Conservation (phyloP, 2,113 vertebrate genomes). For the Synchiropus splendidus region DNA sequence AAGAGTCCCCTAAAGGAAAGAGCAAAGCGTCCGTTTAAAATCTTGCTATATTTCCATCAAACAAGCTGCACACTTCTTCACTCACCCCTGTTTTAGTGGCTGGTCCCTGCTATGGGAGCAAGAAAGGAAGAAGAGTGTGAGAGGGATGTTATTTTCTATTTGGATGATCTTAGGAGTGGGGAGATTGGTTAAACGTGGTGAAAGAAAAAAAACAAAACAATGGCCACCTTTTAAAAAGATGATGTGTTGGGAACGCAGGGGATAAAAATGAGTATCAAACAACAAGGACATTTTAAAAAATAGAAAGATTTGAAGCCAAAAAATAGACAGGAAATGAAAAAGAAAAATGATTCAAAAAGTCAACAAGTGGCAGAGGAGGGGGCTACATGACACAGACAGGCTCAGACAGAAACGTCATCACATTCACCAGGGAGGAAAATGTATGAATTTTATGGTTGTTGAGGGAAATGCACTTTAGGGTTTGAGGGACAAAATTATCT, state of each 20-base stretch:
- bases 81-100: conserved; percentile 87
- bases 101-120: conserved; percentile 63
- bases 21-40: neutral
- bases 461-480: conserved; percentile 32
- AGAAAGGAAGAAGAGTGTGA: conserved; percentile 30
- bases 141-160: neutral
- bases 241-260: conserved; percentile 20
- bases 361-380: conserved; percentile 27
- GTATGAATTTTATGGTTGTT: conserved; percentile 39
- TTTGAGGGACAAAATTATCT: conserved; percentile 28
- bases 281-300: conserved; percentile 33
- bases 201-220: conserved; percentile 20
- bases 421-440: conserved; percentile 36
- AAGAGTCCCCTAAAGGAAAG: conserved; percentile 74
- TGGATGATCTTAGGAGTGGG: conserved; percentile 7
- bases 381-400: conserved; percentile 33
- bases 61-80: conserved; percentile 11
- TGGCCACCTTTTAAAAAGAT: conserved; percentile 31
- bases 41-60: neutral
- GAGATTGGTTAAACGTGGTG: conserved; percentile 34
- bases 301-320: conserved; percentile 15
- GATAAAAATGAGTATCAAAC: conserved; percentile 27
- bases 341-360: conserved; percentile 25
- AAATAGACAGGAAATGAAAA: conserved; percentile 6
- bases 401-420: conserved; percentile 35